Evolutionary conservation across 2,113 vertebrate species (phyloP).

Genomic region (Bambusicola thoracicus): DNA sequence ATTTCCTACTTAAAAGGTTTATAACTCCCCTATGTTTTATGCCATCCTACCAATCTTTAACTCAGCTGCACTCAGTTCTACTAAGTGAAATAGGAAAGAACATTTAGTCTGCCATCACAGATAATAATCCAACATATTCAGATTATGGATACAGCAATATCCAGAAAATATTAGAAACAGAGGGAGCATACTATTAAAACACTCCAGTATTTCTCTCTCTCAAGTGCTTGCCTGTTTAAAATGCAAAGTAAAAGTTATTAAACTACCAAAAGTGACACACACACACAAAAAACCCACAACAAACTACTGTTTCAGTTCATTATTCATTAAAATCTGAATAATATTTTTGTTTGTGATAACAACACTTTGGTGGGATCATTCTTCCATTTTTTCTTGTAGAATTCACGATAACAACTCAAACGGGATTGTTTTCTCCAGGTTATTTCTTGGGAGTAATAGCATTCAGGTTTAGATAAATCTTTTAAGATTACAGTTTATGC

Average conservation of each 20-base stretch:
- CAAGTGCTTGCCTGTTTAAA: background rate
- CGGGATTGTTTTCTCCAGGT: background rate
- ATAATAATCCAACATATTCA: background rate
- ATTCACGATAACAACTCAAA: background rate
- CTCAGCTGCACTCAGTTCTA: background rate
- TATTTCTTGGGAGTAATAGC: background rate
- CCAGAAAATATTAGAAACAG: background rate
- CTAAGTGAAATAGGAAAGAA: constrained; percentile 8
- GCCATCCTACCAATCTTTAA: background rate
- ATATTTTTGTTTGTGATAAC: background rate
- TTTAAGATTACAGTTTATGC: background rate
- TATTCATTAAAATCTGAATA: background rate
- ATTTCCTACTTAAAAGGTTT: constrained; percentile 2
- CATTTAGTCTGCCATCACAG: background rate
- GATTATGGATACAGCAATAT: background rate
- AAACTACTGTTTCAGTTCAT: background rate
- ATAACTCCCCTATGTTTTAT: constrained; percentile 18
- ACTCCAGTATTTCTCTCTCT: background rate
- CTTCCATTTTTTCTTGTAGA: background rate
- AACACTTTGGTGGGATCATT: background rate
- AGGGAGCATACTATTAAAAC: background rate
- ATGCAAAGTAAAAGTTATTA: background rate
- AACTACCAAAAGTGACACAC: background rate
- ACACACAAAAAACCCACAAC: background rate
- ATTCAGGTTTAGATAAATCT: background rate